Conservation (phyloP, 1,140 invertebrate species). For the Dinoponera quadriceps region DNA sequence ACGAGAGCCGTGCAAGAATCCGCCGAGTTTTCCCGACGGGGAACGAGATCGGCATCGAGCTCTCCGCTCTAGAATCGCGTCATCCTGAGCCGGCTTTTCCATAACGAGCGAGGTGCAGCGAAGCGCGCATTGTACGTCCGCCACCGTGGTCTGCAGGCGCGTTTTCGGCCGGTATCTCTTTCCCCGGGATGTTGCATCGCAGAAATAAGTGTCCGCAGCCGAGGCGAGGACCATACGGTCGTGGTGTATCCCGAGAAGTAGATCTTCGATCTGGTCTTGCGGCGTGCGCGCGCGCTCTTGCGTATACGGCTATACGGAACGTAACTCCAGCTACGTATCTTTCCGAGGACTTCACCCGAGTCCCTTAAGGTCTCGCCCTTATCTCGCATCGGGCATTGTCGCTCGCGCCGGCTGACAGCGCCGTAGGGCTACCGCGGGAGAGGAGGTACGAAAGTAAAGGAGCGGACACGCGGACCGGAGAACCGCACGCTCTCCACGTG, state of each 20-base stretch:
- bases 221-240: slow-evolving; percentile 36
- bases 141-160: slow-evolving; percentile 5
- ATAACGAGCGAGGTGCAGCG: slow-evolving; percentile 9
- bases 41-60: not conserved
- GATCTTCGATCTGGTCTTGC: slow-evolving; percentile 70
- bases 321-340: slow-evolving; percentile 62
- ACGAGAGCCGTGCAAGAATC: not conserved
- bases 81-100: not conserved
- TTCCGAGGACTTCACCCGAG: slow-evolving; percentile 49
- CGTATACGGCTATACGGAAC: slow-evolving; percentile 46
- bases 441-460: slow-evolving; percentile 23
- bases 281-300: slow-evolving; percentile 8
- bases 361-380: slow-evolving; percentile 74
- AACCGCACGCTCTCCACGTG: not conserved
- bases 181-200: slow-evolving; percentile 49
- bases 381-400: slow-evolving; percentile 84
- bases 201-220: slow-evolving; percentile 44
- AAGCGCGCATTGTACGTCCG: slow-evolving; percentile 8
- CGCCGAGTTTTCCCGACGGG: not conserved
- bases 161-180: slow-evolving; percentile 60
- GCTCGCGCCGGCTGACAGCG: slow-evolving; percentile 82
- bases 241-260: slow-evolving; percentile 50
- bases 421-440: slow-evolving; percentile 66
- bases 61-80: not conserved
- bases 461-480: slow-evolving; percentile 14